phyloP scores from a whole-genome alignment of 2,888 invertebrate species.

The Synanthedon formicaeformis region DNA sequence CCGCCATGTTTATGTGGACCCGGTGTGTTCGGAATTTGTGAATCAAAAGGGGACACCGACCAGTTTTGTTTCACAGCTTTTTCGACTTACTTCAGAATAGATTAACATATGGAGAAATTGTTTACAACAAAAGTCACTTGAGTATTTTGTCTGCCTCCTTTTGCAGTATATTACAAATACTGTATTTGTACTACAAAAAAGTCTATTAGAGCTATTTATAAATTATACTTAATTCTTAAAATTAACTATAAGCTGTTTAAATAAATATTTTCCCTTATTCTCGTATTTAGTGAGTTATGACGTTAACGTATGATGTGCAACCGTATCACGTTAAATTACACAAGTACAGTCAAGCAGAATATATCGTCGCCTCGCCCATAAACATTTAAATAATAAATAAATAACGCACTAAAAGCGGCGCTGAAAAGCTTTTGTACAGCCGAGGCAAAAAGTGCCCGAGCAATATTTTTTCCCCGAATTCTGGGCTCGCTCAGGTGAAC shows the following conservation, averaged over 20 bases:
- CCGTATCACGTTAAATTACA: constrained; percentile 1
- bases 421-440: not conserved
- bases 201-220: too few relatives aligned
- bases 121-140: not conserved
- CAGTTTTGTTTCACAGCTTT: constrained; percentile 11
- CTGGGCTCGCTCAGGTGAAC: constrained; percentile 37
- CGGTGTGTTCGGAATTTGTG: constrained; percentile 44
- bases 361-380: constrained; percentile 5
- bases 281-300: too few relatives aligned
- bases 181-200: too few relatives aligned
- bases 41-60: constrained; percentile 21
- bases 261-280: too few relatives aligned
- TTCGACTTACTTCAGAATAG: not conserved
- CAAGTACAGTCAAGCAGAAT: constrained; percentile 15
- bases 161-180: too few relatives aligned
- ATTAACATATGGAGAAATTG: too few relatives aligned
- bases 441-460: constrained; percentile 1
- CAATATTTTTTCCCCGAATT: constrained; percentile 1
- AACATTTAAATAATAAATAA: constrained; percentile 8
- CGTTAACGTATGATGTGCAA: not conserved
- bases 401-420: constrained; percentile 2
- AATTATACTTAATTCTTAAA: too few relatives aligned
- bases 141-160: too few relatives aligned
- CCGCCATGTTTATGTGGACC: constrained; percentile 49
- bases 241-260: too few relatives aligned